Evolutionary conservation across 2,888 invertebrate species (phyloP).

Genomic region (Caenorhabditis afra): DNA sequence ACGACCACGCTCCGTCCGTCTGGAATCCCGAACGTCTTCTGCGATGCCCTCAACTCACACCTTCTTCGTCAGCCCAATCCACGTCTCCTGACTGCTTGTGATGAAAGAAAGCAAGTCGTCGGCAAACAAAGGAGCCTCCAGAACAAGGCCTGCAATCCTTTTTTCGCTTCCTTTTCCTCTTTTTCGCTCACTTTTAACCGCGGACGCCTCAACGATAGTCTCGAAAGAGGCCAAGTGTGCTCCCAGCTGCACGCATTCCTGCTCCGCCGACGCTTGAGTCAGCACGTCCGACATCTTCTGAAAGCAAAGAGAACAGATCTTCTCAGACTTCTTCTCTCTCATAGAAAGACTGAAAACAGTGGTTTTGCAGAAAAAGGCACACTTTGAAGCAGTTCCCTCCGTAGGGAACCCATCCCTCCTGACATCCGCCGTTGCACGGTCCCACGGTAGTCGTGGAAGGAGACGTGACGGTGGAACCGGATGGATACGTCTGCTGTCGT

Average conservation of each 20-base stretch:
- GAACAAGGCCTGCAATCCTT: conserved; percentile 31
- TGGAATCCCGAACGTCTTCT: neutral
- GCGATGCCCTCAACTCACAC: neutral
- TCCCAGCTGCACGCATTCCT: conserved; percentile 19
- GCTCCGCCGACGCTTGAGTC: conserved; percentile 30
- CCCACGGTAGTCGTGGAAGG: conserved; percentile 12
- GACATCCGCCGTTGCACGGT: conserved; percentile 48
- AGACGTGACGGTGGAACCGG: neutral
- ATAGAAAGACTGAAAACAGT: no score
- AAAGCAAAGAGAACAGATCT: neutral
- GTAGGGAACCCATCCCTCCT: conserved; percentile 39
- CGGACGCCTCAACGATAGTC: conserved; percentile 22
- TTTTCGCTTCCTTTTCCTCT: neutral
- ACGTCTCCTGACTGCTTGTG: conserved; percentile 33
- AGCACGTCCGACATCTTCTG: conserved; percentile 32
- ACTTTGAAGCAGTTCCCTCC: conserved; percentile 23
- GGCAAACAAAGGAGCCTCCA: conserved; percentile 29
- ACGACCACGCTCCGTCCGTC: conserved; percentile 44
- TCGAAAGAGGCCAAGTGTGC: conserved; percentile 45
- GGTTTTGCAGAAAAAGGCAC: no score
- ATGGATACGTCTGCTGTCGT: conserved; percentile 34
- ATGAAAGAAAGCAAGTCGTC: conserved; percentile 10
- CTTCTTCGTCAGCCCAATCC: conserved; percentile 45
- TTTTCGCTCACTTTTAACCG: conserved; percentile 24
- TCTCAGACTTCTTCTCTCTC: no score